phyloP scores from a whole-genome alignment of 2,113 vertebrate species.

The Mirza zaza region DNA sequence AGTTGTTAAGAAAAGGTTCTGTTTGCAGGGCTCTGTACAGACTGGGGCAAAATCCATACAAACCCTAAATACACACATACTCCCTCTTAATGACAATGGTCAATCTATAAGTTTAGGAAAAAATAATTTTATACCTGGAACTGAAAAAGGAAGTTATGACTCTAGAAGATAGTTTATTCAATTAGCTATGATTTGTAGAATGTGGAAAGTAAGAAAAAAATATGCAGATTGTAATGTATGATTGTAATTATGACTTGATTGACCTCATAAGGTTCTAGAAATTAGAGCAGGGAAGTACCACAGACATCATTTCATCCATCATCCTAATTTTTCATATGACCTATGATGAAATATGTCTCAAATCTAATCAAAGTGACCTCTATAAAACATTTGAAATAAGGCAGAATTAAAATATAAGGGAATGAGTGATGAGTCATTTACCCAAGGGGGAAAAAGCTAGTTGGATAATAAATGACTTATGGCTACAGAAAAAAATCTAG shows the following conservation, averaged over 20 bases:
- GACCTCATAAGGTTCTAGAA: background rate
- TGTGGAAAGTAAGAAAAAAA: background rate
- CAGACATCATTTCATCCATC: background rate
- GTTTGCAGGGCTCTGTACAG: background rate
- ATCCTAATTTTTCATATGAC: constrained; percentile 39
- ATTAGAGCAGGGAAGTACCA: background rate
- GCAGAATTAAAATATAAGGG: constrained; percentile 27
- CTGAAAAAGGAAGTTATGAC: constrained; percentile 5
- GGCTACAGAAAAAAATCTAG: background rate
- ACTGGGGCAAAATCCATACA: background rate
- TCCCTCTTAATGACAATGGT: background rate
- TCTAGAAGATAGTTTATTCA: background rate
- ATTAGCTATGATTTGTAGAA: constrained; percentile 5
- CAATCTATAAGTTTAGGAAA: background rate
- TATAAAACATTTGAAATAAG: constrained; percentile 6
- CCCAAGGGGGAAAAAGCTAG: background rate
- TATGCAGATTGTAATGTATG: background rate
- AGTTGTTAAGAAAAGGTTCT: background rate
- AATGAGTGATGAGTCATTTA: constrained; percentile 50
- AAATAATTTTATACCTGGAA: background rate
- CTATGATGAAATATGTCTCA: constrained; percentile 17
- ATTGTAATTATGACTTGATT: background rate
- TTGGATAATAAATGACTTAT: constrained; percentile 14
- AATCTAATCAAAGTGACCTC: constrained; percentile 53
- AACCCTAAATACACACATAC: background rate